A percentile compares a stretch with the other conserved stretches of the same genome.
Conservation (phyloP, 1,140 invertebrate genomes). For the Papilio polyxenes region DNA sequence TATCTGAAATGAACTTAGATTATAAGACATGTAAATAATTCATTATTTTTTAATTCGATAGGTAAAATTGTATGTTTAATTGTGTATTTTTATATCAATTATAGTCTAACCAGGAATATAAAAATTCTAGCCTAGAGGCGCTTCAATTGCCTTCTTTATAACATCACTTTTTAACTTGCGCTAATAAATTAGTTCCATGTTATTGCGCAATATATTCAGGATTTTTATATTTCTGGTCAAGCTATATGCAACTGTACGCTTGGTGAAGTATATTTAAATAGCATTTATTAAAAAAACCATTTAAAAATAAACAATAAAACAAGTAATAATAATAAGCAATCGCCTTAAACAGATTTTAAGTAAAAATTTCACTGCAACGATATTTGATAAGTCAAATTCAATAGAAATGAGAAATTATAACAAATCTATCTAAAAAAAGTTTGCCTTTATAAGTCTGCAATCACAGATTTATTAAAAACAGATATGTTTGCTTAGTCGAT, state of each 20-base stretch:
- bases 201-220: too few species aligned
- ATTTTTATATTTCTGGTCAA: too few species aligned
- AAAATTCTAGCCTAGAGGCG: too few species aligned
- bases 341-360: neutral
- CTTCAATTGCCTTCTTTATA: too few species aligned
- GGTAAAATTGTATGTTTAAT: constrained; percentile 24
- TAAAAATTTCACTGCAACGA: neutral
- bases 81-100: constrained; percentile 33
- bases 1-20: constrained; percentile 1
- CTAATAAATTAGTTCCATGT: too few species aligned
- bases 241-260: constrained; percentile 23
- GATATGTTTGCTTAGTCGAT: too few species aligned
- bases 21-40: constrained; percentile 32
- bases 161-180: too few species aligned
- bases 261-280: constrained; percentile 15
- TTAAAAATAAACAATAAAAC: neutral
- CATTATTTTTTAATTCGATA: constrained; percentile 4
- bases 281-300: constrained; percentile 20
- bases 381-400: neutral
- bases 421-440: too few species aligned
- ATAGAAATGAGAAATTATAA: too few species aligned
- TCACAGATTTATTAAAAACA: too few species aligned
- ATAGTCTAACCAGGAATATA: too few species aligned
- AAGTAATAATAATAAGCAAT: neutral
- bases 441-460: too few species aligned